phyloP scores from a whole-genome alignment of 2,113 vertebrate species.

The Aldabrachelys gigantea region DNA sequence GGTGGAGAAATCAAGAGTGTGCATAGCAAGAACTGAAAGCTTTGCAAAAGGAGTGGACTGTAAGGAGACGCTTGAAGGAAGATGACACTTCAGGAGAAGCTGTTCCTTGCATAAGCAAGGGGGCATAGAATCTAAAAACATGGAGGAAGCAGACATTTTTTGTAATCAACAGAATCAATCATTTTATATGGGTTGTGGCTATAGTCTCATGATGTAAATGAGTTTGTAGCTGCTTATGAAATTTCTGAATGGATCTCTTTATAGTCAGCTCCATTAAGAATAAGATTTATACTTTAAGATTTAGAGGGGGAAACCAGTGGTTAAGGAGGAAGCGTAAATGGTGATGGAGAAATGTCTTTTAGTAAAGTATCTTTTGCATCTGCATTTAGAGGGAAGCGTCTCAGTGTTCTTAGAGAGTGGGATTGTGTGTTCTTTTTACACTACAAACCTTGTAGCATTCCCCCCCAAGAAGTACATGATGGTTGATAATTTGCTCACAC shows the following conservation, averaged over 20 bases:
- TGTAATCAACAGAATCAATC: not conserved
- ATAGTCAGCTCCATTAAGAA: not conserved
- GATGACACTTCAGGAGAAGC: accelerated
- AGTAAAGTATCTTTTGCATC: not conserved
- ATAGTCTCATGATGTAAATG: not conserved
- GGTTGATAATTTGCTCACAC: not conserved
- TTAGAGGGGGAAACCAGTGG: not conserved
- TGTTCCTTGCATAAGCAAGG: not conserved
- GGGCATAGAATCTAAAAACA: not conserved
- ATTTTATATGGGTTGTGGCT: not conserved
- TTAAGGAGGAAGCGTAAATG: not conserved
- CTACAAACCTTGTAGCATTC: not conserved
- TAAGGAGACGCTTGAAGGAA: not conserved
- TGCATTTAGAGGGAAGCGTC: not conserved
- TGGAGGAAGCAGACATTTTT: not conserved
- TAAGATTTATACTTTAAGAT: not conserved
- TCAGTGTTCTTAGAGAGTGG: not conserved
- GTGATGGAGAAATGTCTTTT: not conserved
- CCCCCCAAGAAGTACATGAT: not conserved
- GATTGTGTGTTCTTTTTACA: not conserved
- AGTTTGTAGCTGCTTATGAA: constrained; percentile 21
- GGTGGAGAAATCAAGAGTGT: not conserved
- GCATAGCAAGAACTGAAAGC: not conserved
- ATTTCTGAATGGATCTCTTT: not conserved
- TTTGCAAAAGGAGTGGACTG: not conserved